A percentile compares a stretch with the other conserved stretches of the same genome.
phyloP scores from a whole-genome alignment of 2,797 vertebrate genomes.

The Spinibarbus caldwelli region DNA sequence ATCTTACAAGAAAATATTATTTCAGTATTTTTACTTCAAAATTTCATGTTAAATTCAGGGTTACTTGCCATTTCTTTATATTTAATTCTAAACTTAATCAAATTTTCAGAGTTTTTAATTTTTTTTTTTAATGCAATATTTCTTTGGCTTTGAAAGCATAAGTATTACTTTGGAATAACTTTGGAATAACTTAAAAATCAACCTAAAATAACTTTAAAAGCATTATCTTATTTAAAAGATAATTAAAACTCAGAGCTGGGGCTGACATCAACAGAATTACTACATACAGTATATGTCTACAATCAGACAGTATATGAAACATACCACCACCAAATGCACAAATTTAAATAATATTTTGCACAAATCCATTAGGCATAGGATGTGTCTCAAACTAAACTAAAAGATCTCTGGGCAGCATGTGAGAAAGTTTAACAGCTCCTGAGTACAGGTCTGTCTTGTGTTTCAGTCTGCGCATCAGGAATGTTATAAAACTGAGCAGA shows the following conservation, averaged over 20 bases:
- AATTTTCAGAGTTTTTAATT: no score
- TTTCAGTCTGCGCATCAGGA: constrained; percentile 35
- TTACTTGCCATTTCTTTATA: no score
- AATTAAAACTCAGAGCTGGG: neutral
- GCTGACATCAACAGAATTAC: neutral
- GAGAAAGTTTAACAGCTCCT: constrained; percentile 11
- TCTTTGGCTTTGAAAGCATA: no score
- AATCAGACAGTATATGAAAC: neutral
- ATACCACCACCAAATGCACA: neutral
- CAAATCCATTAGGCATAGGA: neutral
- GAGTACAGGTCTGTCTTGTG: constrained; percentile 21
- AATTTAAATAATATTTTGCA: neutral
- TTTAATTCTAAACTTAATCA: no score
- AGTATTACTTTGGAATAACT: no score
- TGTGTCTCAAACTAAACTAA: neutral
- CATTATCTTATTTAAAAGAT: neutral
- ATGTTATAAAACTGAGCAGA: constrained; percentile 30
- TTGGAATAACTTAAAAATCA: neutral
- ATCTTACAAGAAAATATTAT: neutral
- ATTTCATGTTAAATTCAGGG: no score
- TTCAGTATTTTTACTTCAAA: neutral
- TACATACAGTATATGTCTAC: no score
- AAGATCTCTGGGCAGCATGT: neutral
- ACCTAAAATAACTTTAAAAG: neutral
- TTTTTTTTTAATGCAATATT: no score